These are phyloP conservation scores for Cyanoderma ruficeps DNA, from an alignment of 2,113 vertebrate species.

Conservation along the genomic window DNA sequence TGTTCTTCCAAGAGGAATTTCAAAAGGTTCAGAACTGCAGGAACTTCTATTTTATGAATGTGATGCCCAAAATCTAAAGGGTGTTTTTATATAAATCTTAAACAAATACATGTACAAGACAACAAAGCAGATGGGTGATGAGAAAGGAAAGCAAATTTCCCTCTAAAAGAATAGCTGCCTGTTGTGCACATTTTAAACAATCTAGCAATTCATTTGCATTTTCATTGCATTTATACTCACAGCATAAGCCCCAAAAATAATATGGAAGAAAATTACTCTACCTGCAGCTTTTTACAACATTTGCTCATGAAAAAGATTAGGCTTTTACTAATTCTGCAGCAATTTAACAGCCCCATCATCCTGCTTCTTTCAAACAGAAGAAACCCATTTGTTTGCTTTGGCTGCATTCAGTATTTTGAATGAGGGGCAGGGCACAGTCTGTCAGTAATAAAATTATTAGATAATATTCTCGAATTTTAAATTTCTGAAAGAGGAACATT, in stretches of 20 bases:
- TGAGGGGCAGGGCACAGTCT: not conserved
- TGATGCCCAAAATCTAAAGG: not conserved
- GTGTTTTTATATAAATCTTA: not conserved
- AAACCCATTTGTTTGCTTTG: conserved; percentile 2
- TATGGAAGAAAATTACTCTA: not conserved
- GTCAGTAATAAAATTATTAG: conserved; percentile 11
- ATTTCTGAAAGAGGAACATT: not conserved
- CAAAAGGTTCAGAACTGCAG: not conserved
- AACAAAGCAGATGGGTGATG: not conserved
- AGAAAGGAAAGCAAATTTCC: not conserved
- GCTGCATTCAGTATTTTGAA: not conserved
- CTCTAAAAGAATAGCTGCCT: not conserved
- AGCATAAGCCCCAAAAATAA: not conserved
- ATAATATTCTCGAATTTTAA: conserved; percentile 21
- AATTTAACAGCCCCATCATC: not conserved
- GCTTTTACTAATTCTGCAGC: conserved; percentile 31
- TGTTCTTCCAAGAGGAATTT: not conserved
- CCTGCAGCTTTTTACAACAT: conserved; percentile 11
- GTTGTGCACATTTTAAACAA: not conserved
- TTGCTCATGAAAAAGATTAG: not conserved
- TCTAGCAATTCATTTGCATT: conserved; percentile 21
- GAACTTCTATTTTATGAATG: not conserved
- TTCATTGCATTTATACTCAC: not conserved
- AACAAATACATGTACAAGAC: not conserved
- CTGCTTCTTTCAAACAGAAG: not conserved